These are phyloP conservation scores for Coptodon rendalli DNA, from an alignment of 2,113 vertebrate species.

Conservation along the genomic window DNA sequence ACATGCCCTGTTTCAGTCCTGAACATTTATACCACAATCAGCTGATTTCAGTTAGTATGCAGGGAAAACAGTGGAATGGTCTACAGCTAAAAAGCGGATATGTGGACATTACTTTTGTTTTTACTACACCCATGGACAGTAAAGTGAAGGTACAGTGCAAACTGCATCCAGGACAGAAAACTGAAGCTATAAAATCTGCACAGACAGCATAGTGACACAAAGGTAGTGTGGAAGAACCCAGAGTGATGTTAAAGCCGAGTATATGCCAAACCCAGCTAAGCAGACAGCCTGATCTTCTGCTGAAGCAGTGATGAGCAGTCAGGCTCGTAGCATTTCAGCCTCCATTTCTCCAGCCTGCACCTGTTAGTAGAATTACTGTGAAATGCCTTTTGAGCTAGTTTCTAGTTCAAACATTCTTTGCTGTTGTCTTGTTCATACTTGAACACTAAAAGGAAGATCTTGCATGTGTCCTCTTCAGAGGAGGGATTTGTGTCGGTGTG, in stretches of 20 bases:
- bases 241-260: neutral
- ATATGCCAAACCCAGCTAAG: neutral
- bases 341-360: neutral
- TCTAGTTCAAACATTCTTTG: neutral
- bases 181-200: neutral
- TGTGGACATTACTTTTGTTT: neutral
- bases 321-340: neutral
- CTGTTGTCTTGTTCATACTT: neutral
- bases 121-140: neutral
- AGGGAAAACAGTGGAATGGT: neutral
- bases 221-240: neutral
- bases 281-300: neutral
- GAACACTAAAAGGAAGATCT: neutral
- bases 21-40: neutral
- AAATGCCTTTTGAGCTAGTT: neutral
- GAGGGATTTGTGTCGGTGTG: fast-evolving
- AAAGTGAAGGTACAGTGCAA: neutral
- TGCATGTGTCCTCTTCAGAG: neutral
- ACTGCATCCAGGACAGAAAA: neutral
- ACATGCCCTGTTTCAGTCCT: neutral
- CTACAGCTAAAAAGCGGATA: neutral
- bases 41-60: neutral
- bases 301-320: neutral
- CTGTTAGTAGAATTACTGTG: neutral
- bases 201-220: neutral